Base-by-base conservation (phyloP, 2,888 invertebrate species). In the Drosophila helvetica region DNA sequence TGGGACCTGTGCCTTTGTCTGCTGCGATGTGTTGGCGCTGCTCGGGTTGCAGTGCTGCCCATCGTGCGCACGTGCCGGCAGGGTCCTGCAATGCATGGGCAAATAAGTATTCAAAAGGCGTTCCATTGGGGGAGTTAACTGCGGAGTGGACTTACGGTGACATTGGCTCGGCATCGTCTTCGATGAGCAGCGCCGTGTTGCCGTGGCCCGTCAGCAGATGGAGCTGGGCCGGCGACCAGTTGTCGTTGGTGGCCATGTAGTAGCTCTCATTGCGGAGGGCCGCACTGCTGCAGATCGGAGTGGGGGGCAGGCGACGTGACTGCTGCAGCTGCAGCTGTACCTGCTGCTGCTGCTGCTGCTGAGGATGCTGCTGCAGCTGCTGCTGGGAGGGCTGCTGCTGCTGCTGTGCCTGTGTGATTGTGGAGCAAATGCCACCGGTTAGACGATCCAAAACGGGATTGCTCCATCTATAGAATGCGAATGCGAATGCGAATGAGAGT, bases 361-460 rank as follows among this genome's bases (percentile, higher is more conserved):
- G 69, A 3, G 42, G 62, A 7, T 63, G 68, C 3, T 79, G 70
- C 45, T 84, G 76, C 9, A 77, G 75, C 62, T 92, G 76, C 8
- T 78, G 75, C 63, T 92, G 93, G 9, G 80, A 78, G 46, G 86
- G 87, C 57, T 83, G 83, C 12, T 77, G 87, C 57, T 83, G 83
- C 12, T 77, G 75, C 90, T 90, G 69, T 82, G 89, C 80, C 71
- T 85, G 86, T 48, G 80, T 89, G 86, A 81, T 90, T 61, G 91
- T 91, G 86, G 93, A 94, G 88, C 93, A 93, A 89, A 92, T 93
- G 81, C 94, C 94, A 74, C 96, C 96, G 55, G 97, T 97, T 88
- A 98, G 93, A 89, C 97, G 93, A 90, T 98, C 98, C 88, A 98
- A 94, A 68, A 98, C 97, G 73, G 98, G 97, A 92, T 98, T 98